Evolutionary conservation across 2,888 invertebrate species (phyloP), one percentile per base, ranked within the genome.

Genomic region (Lithophane socia): DNA sequence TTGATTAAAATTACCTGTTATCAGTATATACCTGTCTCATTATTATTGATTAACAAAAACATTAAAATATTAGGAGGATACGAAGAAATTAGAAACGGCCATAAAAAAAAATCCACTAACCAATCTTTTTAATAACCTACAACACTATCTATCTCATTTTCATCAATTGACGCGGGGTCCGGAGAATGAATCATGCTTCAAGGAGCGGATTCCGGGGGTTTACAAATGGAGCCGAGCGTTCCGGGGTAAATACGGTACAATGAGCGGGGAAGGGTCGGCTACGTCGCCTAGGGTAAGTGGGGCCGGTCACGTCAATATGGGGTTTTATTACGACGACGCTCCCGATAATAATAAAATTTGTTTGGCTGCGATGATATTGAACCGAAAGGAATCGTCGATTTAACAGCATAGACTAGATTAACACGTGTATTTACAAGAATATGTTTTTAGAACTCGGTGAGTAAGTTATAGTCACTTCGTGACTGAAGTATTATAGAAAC

Each of bases 171-270:
- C 92, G 92, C 87, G 88, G 92, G 92, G 92, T 92, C 91, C 93
- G 91, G 93, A 93, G 94, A 94, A 95, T 96, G 96, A 96, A 95
- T 96, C 96, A 96, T 96, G 95, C 93, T 94, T 94, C 93, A 94
- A 96, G 96, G 93, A 96, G 95, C 94, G 94, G 95, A 96, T 95
- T 96, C 96, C 95, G 94, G 94, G 96, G 96, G 96, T 95, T 92
- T 93, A 95, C 94, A 94, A 95, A 96, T 95, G 95, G 94, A 95
- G 94, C 95, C 94, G 93, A 96, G 92, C 94, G 93, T 94, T 94
- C 94, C 94, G 94, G 95, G 96, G 96, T 95, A 95, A 95, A 95
- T 95, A 94, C 94, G 94, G 93, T 95, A 96, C 96, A 95, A 96
- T 95, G 93, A 94, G 93, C 93, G 93, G 94, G 95, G 95, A 95